These are phyloP conservation scores for Eufriesea mexicana DNA, from an alignment of 1,140 invertebrate species.

Conservation along the genomic window DNA sequence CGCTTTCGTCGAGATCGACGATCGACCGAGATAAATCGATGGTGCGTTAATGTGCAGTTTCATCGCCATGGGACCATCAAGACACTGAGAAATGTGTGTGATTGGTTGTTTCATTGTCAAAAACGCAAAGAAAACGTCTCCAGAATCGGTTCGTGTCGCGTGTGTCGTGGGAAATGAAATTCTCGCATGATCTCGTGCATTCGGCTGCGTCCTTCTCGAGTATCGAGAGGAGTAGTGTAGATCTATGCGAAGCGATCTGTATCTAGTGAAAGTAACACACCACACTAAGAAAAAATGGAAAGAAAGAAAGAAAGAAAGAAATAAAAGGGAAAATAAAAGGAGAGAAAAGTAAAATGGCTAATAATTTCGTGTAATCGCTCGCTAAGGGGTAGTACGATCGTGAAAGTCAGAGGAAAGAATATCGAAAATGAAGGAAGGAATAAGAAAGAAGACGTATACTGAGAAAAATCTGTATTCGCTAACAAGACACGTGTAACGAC, in stretches of 20 bases:
- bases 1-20: neutral
- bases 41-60: slow-evolving; percentile 24
- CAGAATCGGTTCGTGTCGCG: neutral
- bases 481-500: neutral
- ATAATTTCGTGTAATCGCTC: neutral
- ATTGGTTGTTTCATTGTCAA: neutral
- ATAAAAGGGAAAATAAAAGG: too few relatives aligned
- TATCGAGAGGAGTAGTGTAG: neutral
- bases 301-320: neutral
- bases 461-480: neutral
- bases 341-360: neutral
- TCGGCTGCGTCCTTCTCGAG: neutral
- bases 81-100: neutral
- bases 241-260: slow-evolving; percentile 10
- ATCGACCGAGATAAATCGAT: neutral
- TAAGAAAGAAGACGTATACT: neutral
- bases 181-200: slow-evolving; percentile 22
- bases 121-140: neutral
- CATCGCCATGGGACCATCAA: neutral
- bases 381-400: neutral
- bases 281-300: neutral
- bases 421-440: neutral
- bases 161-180: neutral
- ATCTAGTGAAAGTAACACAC: neutral
- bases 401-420: too few relatives aligned